These are phyloP conservation scores for Furcula furcula DNA, from an alignment of 2,888 invertebrate species.

Conservation along the genomic window DNA sequence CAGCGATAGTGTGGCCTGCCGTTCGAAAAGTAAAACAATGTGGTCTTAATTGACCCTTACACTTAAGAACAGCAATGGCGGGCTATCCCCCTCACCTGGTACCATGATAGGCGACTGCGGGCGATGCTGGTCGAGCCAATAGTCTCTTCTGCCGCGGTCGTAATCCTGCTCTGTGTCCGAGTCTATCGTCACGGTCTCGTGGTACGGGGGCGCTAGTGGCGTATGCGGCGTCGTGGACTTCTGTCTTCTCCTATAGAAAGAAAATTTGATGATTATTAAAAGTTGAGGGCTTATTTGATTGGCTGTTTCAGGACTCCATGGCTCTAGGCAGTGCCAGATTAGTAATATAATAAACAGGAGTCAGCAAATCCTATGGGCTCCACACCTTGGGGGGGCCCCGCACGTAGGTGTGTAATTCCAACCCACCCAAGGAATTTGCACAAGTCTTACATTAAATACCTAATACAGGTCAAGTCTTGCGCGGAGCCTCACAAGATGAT, in stretches of 20 bases:
- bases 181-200: constrained; percentile 74
- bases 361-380: too few relatives aligned
- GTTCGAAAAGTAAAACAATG: too few relatives aligned
- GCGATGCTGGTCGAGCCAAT: constrained; percentile 62
- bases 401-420: too few relatives aligned
- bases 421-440: too few relatives aligned
- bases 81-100: constrained; percentile 41
- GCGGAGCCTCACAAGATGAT: too few relatives aligned
- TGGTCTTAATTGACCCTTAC: background rate
- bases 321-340: too few relatives aligned
- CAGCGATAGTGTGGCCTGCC: too few relatives aligned
- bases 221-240: constrained; percentile 86
- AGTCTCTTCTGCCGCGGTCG: constrained; percentile 57
- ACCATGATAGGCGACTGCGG: constrained; percentile 69
- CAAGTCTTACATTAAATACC: too few relatives aligned
- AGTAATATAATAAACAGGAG: too few relatives aligned
- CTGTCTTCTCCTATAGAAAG: constrained; percentile 51
- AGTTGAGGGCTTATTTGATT: background rate
- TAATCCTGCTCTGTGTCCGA: constrained; percentile 70
- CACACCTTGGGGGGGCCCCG: too few relatives aligned
- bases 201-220: constrained; percentile 83
- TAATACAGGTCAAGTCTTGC: too few relatives aligned
- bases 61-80: background rate
- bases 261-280: background rate
- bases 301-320: constrained; percentile 1